Evolutionary conservation across 2,888 invertebrate genomes (phyloP), one percentile per base, ranked within the genome.

Genomic region (Synanthedon tipuliformis): DNA sequence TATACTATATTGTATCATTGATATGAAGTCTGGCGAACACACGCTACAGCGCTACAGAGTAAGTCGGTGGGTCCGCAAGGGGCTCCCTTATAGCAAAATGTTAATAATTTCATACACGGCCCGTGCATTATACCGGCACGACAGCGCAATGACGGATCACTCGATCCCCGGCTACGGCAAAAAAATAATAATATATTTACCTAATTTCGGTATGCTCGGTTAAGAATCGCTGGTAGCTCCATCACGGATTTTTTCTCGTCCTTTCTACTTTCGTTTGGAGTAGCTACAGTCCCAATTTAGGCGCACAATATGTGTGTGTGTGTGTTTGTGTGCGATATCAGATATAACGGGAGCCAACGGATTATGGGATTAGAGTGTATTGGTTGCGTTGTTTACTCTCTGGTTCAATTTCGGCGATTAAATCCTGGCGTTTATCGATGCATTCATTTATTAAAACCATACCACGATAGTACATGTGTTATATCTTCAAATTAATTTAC

Each of bases 81-180:
- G 49, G 16, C 16, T 5, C 50, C 12, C 50, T 34, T 34, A 12
- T 8, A n/a, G 50, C 50, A 34, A 49, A 45, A 49, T 68, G 73
- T 67, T 75, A 72, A 77, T 78, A 75, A 78, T 75, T 71, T 65
- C 66, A 66, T 70, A 71, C 72, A 68, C 69, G 71, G 63, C 63
- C 58, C 67, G 64, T 69, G 76, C 78, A 79, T 79, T 75, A 78
- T 74, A 65, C 61, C 61, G 61, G 57, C 59, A 55, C 67, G 78
- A 57, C 57, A 57, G 52, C 66, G 53, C 49, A 53, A 70, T 80
- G 79, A 80, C 68, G 64, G 79, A 80, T 80, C 76, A 65, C 48
- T 40, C 27, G 23, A 15, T n/a, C 45, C 54, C 50, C 48, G 40
- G 34, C 41, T 11, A 27, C 13, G 41, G 45, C 23, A 48, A 41